Percentiles rank a stretch among this genome's conserved stretches.
phyloP scores from a whole-genome alignment of 2,797 vertebrate genomes.

The Glossophaga mutica region DNA sequence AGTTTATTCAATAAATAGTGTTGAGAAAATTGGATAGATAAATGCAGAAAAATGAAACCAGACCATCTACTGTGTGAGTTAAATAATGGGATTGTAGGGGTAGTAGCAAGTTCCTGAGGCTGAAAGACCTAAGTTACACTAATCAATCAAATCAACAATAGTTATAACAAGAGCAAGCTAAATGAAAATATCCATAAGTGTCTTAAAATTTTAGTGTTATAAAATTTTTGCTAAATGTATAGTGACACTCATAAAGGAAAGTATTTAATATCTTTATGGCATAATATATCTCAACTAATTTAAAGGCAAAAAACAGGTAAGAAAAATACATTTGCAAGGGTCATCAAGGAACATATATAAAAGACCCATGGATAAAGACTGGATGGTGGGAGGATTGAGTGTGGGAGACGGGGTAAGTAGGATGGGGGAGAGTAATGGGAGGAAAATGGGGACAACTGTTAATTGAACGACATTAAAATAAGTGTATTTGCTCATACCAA shows the following conservation, averaged over 20 bases:
- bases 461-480: too few relatives aligned
- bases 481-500: too few relatives aligned
- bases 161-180: not conserved
- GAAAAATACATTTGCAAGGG: not conserved
- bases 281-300: not conserved
- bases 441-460: too few relatives aligned
- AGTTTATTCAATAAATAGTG: too few relatives aligned
- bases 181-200: not conserved
- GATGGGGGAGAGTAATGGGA: too few relatives aligned
- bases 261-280: not conserved
- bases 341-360: too few relatives aligned
- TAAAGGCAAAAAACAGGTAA: not conserved
- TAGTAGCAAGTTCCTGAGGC: not conserved
- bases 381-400: too few relatives aligned
- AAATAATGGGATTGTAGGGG: not conserved
- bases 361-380: too few relatives aligned
- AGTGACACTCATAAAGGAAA: not conserved
- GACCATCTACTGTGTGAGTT: not conserved
- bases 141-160: not conserved
- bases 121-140: not conserved
- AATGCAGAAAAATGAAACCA: too few relatives aligned
- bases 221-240: not conserved
- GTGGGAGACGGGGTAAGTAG: too few relatives aligned
- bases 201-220: not conserved
- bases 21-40: too few relatives aligned